Conservation (phyloP, 2,797 vertebrate genomes). For the Thamnophis elegans region DNA sequence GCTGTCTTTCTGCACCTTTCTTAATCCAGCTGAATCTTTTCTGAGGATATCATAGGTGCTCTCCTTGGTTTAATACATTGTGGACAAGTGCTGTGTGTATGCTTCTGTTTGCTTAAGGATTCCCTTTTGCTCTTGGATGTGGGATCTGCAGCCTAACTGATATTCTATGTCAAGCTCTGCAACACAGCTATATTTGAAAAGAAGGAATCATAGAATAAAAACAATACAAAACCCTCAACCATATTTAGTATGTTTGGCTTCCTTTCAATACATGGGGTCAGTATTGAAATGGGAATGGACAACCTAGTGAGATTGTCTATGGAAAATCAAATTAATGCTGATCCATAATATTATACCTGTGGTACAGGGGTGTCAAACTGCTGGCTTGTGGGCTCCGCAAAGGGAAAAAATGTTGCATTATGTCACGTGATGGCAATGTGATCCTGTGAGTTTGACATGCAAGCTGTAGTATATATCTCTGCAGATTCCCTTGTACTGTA, state of each 20-base stretch:
- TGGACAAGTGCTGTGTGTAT: neutral
- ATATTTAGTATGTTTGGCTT: neutral
- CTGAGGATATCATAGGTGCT: neutral
- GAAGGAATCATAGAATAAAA: neutral
- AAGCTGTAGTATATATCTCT: neutral
- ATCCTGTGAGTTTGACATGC: no score
- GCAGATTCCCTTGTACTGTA: neutral
- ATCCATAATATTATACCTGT: neutral
- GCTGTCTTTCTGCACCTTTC: neutral
- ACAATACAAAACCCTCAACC: neutral
- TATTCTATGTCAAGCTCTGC: neutral
- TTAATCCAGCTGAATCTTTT: neutral
- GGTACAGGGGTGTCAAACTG: no score
- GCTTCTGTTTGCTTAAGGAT: neutral
- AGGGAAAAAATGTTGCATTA: no score
- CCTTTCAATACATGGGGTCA: neutral
- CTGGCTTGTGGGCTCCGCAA: no score
- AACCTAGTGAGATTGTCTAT: neutral
- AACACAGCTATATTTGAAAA: neutral
- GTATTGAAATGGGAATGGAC: neutral
- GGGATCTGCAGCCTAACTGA: neutral
- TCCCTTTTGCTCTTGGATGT: neutral
- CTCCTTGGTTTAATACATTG: neutral
- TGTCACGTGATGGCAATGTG: no score
- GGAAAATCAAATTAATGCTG: neutral